Evolutionary conservation across 2,888 invertebrate genomes (phyloP), one percentile per base, ranked within the genome.

Genomic region (Mimachlamys varia): DNA sequence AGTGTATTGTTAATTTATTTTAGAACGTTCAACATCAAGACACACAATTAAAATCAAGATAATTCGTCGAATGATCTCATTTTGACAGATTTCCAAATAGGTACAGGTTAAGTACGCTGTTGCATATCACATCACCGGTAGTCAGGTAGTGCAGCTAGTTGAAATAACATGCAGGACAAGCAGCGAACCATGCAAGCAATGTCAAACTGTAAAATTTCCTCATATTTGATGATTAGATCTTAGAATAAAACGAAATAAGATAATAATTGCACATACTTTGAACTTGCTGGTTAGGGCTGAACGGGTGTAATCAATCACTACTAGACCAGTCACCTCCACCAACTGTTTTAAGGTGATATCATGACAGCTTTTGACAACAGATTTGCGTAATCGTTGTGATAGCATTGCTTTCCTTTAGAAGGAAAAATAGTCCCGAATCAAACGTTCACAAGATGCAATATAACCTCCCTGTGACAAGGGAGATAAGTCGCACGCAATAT

Each of bases 331-430:
- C 76, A 76, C 76, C 27, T 76, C 17, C 1, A 76, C 27, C 27
- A 33, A 76, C 5, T 76, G 76, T 76, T 33, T 33, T 27, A 33
- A 3, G 12, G 12, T 33, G 76, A 33, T 44, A 44, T 27, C 27
- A 76, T 76, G 76, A 76, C 76, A 76, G 76, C 76, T 76, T 76
- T 76, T 76, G 76, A 76, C 76, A 76, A 76, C 76, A 76, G 27
- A 76, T 33, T 76, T 33, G 13, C 12, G 12, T 76, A 33, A 76
- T 33, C 53, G 27, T 33, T 76, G 76, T 33, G 7, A 22, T n/a
- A 10, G 33, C 0, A 76, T 22, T 33, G 33, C 76, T 76, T 76
- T 76, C 22, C 33, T 13, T 22, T 0, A 12, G 33, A 76, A 2
- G 15, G 12, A 76, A 33, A 76, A 33, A 7, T 76, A 76, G 33